Percentiles rank a stretch among this genome's conserved stretches.
Evolutionary conservation across 1,140 invertebrate species (phyloP).

Genomic region (Penaeus chinensis): DNA sequence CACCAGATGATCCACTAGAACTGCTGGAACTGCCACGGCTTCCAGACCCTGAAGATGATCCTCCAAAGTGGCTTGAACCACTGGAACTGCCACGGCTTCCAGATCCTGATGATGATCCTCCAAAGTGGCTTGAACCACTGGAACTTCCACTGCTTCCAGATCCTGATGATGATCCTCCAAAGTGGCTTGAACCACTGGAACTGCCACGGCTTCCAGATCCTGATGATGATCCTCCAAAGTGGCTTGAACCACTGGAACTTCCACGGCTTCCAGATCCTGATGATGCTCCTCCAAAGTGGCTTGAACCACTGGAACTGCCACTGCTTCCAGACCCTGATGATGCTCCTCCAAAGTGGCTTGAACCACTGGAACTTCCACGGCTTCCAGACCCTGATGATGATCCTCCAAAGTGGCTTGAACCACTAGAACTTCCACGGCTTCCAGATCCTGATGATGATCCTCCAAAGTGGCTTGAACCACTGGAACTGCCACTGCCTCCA

Average conservation of each 20-base stretch:
- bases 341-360: constrained; percentile 31
- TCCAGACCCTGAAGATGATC: neutral
- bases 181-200: neutral
- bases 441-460: constrained; percentile 16
- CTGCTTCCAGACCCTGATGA: neutral
- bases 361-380: constrained; percentile 19
- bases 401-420: neutral
- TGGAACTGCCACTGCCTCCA: constrained; percentile 5
- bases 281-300: too few relatives aligned
- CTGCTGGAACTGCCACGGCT: neutral
- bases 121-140: neutral
- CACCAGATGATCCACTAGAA: neutral
- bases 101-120: neutral
- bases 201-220: neutral
- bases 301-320: constrained; percentile 32
- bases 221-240: neutral
- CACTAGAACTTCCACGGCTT: constrained; percentile 1
- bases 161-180: neutral
- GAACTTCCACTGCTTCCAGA: too few relatives aligned
- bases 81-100: neutral
- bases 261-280: too few relatives aligned
- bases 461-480: neutral
- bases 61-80: neutral
- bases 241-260: too few relatives aligned
- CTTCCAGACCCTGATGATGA: constrained; percentile 19